Evolutionary conservation across 2,888 invertebrate species (phyloP).

Genomic region (Rhyacophila evoluta): DNA sequence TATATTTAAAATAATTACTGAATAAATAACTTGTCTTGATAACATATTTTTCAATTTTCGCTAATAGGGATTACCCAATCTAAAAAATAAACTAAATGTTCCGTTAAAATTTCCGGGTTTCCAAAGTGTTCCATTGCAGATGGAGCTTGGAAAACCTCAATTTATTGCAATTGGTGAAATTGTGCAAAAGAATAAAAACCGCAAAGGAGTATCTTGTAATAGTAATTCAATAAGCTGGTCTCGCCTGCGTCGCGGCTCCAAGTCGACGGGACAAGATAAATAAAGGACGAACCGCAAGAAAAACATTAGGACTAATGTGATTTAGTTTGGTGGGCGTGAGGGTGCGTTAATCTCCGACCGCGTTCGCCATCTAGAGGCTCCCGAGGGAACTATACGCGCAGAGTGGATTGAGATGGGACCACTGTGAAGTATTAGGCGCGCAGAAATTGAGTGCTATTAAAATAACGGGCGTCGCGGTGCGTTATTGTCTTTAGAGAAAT

Average conservation of each 20-base stretch:
- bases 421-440: not conserved
- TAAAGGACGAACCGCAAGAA: constrained; percentile 47
- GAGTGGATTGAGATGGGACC: constrained; percentile 5
- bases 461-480: not conserved
- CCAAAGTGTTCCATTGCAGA: no score
- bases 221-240: constrained; percentile 49
- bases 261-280: constrained; percentile 47
- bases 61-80: no score
- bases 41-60: no score
- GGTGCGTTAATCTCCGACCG: constrained; percentile 46
- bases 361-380: constrained; percentile 30
- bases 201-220: not conserved
- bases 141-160: no score
- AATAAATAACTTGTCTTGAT: no score
- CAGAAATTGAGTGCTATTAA: not conserved
- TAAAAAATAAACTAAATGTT: no score
- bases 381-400: constrained; percentile 42
- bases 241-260: constrained; percentile 23
- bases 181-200: no score
- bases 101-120: no score
- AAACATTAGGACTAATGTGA: constrained; percentile 54
- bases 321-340: constrained; percentile 50
- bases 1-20: no score
- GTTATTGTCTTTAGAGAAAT: no score
- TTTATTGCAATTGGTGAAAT: no score